Base-by-base conservation (phyloP, 2,113 vertebrate species). In the Oncorhynchus masou region DNA sequence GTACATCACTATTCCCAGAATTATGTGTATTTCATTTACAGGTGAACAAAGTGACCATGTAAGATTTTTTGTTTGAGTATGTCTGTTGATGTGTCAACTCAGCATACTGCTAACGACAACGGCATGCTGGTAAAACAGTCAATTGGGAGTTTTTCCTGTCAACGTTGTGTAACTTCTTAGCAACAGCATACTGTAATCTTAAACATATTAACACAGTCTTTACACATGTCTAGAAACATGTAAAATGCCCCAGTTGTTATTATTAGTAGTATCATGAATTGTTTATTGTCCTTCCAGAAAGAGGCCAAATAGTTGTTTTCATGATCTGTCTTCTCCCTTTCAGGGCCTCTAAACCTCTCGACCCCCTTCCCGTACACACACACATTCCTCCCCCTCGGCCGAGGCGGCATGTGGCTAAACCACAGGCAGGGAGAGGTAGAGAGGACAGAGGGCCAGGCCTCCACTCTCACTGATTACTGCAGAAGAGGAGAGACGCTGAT, bases 321-420 rank as follows among this genome's bases (percentile, higher is more conserved):
- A 90, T 85, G 84, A 87, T 88, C 88, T 86, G 79, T 84, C 79
- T 84, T 90, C 88, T 92, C 92, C 92, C 87, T 93, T 86, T 70
- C 80, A 82, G 88, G 92, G 92, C 92, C 93, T 89, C 92, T 84
- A 81, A 88, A 91, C 80, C 86, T 86, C 90, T 84, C 87, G 70
- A 85, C 85, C 84, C 77, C 79, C 82, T 27, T 67, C 48, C 19
- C 77, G 49, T 71, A 51, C 25, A 49, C 78, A 68, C 74, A 75
- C 62, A 54, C 67, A 71, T 91, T 88, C 87, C 84, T 85, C 83
- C 84, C 84, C 72, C 85, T 88, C 76, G 87, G 81, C 86, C 83
- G 81, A 86, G 84, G 88, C 88, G 85, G 90, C 91, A 91, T 94
- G 92, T 84, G 90, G 91, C 86, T 85, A 90, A 90, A 92, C 92